Evolutionary conservation across 2,888 invertebrate genomes (phyloP).

Genomic region (Xiphydria camelus): DNA sequence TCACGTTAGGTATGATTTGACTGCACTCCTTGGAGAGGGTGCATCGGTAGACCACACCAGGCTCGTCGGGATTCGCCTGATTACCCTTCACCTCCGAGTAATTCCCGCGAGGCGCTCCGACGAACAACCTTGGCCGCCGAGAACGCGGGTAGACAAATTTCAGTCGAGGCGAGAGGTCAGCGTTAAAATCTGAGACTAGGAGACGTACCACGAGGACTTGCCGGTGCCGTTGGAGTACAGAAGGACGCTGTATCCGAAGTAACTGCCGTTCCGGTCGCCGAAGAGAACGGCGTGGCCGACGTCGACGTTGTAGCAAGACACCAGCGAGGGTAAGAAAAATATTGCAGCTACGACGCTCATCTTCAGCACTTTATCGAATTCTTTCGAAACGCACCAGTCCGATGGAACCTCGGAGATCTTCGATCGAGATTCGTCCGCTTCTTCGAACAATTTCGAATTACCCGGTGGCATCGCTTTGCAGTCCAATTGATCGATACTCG

Average conservation of each 20-base stretch:
- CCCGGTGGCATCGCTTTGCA: too few relatives aligned
- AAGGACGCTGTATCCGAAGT: constrained; percentile 39
- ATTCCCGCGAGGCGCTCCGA: constrained; percentile 63
- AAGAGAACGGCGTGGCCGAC: constrained; percentile 23
- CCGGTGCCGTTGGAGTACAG: constrained; percentile 15
- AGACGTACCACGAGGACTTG: not conserved
- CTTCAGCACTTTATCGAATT: not conserved
- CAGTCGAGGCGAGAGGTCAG: too few relatives aligned
- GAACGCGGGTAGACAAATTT: too few relatives aligned
- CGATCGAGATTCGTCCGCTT: too few relatives aligned
- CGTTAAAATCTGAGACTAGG: too few relatives aligned
- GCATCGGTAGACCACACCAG: constrained; percentile 63
- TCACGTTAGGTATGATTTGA: constrained; percentile 21
- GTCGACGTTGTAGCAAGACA: constrained; percentile 35
- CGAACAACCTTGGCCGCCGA: constrained; percentile 56
- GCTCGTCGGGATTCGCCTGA: constrained; percentile 57
- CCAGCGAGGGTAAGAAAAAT: constrained; percentile 14
- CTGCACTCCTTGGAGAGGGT: constrained; percentile 14
- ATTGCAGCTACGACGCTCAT: not conserved
- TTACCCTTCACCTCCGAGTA: constrained; percentile 39
- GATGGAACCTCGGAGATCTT: not conserved
- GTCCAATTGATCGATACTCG: too few relatives aligned
- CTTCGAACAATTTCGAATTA: too few relatives aligned
- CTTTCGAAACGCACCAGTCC: not conserved
- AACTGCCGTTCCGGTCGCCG: constrained; percentile 17